Evolutionary conservation across 2,113 vertebrate species (phyloP).

Genomic region (Equus przewalskii): DNA sequence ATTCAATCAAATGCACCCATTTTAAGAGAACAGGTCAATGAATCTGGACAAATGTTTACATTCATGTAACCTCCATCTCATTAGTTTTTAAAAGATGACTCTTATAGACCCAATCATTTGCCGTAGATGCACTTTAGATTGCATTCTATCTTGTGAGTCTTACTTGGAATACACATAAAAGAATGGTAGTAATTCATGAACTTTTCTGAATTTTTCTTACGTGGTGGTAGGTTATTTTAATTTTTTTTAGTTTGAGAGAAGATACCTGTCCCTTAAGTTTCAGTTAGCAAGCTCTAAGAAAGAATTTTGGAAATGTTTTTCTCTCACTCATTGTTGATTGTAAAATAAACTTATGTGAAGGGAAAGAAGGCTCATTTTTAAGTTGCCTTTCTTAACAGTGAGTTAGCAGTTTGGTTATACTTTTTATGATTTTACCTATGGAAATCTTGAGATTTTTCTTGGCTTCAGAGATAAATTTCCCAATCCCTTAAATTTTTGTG

Average conservation of each 20-base stretch:
- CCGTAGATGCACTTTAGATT: background rate
- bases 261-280: slow-evolving; percentile 11
- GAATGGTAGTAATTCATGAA: background rate
- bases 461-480: slow-evolving; percentile 34
- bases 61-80: background rate
- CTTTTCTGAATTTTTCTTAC: slow-evolving; percentile 20
- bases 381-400: background rate
- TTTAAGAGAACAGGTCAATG: slow-evolving; percentile 30
- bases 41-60: background rate
- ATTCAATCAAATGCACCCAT: background rate
- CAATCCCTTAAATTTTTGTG: background rate
- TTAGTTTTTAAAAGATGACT: slow-evolving; percentile 35
- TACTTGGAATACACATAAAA: slow-evolving; percentile 50
- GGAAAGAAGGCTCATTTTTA: slow-evolving; percentile 39
- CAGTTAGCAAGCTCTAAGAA: slow-evolving; percentile 22
- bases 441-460: slow-evolving; percentile 52
- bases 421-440: slow-evolving; percentile 34
- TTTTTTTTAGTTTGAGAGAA: background rate
- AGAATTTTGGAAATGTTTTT: slow-evolving; percentile 16
- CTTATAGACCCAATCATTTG: background rate
- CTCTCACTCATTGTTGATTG: background rate
- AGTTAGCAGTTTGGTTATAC: background rate
- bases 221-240: background rate
- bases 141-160: slow-evolving; percentile 15
- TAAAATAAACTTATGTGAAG: slow-evolving; percentile 9